Evolutionary conservation across 2,797 vertebrate genomes (phyloP).

Genomic region (Todus mexicanus): DNA sequence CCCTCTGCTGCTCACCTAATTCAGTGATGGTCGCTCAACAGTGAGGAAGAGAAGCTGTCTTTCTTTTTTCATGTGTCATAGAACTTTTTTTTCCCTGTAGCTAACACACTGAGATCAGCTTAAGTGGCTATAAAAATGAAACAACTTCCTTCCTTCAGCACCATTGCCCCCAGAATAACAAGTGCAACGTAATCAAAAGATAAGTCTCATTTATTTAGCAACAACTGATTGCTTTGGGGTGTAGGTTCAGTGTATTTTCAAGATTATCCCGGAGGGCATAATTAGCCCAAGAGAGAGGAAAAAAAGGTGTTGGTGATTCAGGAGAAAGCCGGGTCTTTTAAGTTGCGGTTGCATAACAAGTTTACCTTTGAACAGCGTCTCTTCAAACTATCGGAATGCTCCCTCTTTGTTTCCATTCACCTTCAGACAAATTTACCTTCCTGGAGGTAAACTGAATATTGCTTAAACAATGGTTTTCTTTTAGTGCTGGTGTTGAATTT

Average conservation of each 20-base stretch:
- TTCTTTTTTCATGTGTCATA: background rate
- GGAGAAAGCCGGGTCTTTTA: background rate
- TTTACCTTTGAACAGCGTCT: background rate
- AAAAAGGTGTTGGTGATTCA: background rate
- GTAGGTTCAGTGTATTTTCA: background rate
- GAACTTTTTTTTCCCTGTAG: background rate
- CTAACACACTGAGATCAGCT: background rate
- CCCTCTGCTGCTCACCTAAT: background rate
- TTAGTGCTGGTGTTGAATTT: background rate
- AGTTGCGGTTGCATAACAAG: background rate
- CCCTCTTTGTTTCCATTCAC: background rate
- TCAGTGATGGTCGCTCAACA: background rate
- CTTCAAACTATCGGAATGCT: background rate
- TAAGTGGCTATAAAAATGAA: background rate
- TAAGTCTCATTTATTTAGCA: background rate
- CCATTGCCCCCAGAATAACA: background rate
- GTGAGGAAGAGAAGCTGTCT: background rate
- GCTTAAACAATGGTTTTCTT: background rate
- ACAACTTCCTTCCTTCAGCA: background rate
- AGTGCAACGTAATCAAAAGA: background rate
- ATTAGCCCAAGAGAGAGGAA: slow-evolving; percentile 15
- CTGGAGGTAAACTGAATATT: background rate
- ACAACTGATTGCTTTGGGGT: background rate
- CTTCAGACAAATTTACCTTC: background rate
- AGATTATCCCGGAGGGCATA: background rate